Percentiles rank a stretch among this genome's conserved stretches.
phyloP scores from a whole-genome alignment of 1,140 invertebrate genomes.

The Grapholita molesta region DNA sequence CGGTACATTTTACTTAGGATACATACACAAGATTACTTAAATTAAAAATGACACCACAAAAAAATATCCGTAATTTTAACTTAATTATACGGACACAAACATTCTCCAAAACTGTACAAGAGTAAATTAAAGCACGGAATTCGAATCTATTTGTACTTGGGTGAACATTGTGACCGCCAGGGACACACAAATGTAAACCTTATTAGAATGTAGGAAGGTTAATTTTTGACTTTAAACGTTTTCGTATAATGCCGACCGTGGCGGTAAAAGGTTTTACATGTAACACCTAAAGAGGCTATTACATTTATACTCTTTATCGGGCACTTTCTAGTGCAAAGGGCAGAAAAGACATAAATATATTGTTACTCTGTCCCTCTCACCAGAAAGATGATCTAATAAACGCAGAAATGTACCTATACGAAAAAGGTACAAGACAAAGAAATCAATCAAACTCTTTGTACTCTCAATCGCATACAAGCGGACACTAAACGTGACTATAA shows the following conservation, averaged over 20 bases:
- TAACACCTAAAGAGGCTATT: background rate
- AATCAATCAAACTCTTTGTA: background rate
- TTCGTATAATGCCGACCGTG: too few relatives aligned
- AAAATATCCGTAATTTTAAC: background rate
- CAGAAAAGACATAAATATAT: too few relatives aligned
- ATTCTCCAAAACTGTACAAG: background rate
- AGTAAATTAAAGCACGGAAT: background rate
- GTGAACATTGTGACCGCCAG: too few relatives aligned
- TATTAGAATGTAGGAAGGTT: too few relatives aligned
- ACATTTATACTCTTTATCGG: too few relatives aligned
- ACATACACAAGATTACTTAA: background rate
- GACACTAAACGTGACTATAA: background rate
- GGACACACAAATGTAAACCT: too few relatives aligned
- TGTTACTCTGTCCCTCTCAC: too few relatives aligned
- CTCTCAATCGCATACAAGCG: background rate
- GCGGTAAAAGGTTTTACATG: too few relatives aligned
- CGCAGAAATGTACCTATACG: too few relatives aligned
- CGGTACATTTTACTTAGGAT: background rate
- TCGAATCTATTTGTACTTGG: background rate
- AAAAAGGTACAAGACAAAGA: background rate
- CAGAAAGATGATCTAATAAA: too few relatives aligned
- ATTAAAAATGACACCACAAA: constrained; percentile 11
- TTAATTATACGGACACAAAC: background rate
- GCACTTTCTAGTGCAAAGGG: too few relatives aligned
- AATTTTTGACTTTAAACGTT: too few relatives aligned